Evolutionary conservation across 2,888 invertebrate genomes (phyloP).

Genomic region (Anarsia innoxiella): DNA sequence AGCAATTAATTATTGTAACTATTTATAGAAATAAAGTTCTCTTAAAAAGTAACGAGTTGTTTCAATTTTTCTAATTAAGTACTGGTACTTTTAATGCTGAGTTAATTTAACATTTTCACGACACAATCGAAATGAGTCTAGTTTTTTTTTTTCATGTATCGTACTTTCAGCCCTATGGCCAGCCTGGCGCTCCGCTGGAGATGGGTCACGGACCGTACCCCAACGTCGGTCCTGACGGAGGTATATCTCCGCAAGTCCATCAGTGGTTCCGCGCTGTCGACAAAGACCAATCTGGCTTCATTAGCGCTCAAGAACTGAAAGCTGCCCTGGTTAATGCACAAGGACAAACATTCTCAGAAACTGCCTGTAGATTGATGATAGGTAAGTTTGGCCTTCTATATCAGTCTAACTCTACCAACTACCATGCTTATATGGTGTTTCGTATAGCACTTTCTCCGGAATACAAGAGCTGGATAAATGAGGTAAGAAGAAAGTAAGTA

Average conservation of each 20-base stretch:
- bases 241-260: constrained; percentile 82
- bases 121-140: no score
- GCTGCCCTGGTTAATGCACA: constrained; percentile 89
- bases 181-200: constrained; percentile 40
- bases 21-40: constrained; percentile 65
- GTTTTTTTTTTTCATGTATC: neutral
- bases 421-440: no score
- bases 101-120: no score
- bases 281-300: constrained; percentile 87
- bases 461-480: no score
- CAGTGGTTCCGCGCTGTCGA: constrained; percentile 92
- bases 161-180: constrained; percentile 24
- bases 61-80: no score
- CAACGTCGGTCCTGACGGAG: constrained; percentile 65
- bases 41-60: no score
- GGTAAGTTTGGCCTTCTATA: constrained; percentile 66
- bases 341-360: constrained; percentile 87
- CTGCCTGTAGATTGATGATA: constrained; percentile 91
- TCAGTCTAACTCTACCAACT: no score
- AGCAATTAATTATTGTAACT: constrained; percentile 13
- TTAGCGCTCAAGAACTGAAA: constrained; percentile 84
- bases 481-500: no score
- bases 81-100: no score
- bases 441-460: no score
- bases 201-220: constrained; percentile 68